Percentiles rank a stretch among this genome's conserved stretches.
Conservation (phyloP, 1,140 invertebrate species). For the Macrobrachium rosenbergii region DNA sequence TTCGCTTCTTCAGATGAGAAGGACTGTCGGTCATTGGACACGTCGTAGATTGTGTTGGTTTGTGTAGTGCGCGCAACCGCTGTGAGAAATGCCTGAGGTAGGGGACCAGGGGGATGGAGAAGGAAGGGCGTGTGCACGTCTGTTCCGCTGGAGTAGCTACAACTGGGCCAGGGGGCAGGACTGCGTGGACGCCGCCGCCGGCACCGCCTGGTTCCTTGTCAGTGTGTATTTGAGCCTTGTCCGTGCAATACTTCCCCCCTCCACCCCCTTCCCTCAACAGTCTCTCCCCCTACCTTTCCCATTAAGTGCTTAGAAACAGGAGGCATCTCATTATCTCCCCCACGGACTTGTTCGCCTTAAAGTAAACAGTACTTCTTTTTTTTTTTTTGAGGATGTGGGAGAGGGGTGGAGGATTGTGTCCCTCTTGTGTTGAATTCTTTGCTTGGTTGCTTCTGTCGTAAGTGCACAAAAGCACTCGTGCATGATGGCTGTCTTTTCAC, state of each 20-base stretch:
- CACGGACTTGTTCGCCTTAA: not conserved
- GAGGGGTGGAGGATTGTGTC: too few relatives aligned
- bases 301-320: not conserved
- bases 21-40: too few relatives aligned
- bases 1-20: too few relatives aligned
- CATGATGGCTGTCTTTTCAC: too few relatives aligned
- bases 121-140: conserved; percentile 23
- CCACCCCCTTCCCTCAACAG: not conserved
- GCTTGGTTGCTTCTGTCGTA: too few relatives aligned
- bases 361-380: too few relatives aligned
- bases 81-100: not conserved
- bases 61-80: not conserved
- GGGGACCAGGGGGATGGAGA: not conserved
- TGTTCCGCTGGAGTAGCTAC: conserved; percentile 59
- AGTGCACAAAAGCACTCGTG: too few relatives aligned
- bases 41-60: too few relatives aligned
- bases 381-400: too few relatives aligned
- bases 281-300: not conserved
- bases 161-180: conserved; percentile 37
- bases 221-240: not conserved
- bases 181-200: conserved; percentile 11
- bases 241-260: not conserved
- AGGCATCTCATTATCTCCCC: not conserved
- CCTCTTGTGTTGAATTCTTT: too few relatives aligned
- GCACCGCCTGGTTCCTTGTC: conserved; percentile 16